phyloP scores from a whole-genome alignment of 2,797 vertebrate genomes.

The Phyllotis vaccarum region DNA sequence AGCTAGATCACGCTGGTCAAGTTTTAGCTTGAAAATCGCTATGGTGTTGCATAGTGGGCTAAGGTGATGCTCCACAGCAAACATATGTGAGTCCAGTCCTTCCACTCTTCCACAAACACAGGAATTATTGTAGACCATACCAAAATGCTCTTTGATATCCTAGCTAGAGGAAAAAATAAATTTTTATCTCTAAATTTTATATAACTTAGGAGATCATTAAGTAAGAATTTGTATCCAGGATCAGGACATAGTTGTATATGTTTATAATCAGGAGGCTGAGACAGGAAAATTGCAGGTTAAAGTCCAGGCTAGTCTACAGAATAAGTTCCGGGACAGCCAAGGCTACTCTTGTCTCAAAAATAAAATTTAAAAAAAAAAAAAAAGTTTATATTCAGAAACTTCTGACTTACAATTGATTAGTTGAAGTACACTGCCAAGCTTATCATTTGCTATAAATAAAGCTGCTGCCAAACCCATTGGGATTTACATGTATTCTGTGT shows the following conservation, averaged over 20 bases:
- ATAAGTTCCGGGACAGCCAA: background rate
- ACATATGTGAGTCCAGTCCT: background rate
- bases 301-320: background rate
- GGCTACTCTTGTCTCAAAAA: background rate
- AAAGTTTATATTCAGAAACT: constrained; percentile 54
- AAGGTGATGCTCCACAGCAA: background rate
- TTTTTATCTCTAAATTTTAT: constrained; percentile 54
- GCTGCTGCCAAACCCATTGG: constrained; percentile 21
- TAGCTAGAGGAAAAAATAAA: constrained; percentile 63
- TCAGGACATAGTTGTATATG: background rate
- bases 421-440: background rate
- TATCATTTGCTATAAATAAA: constrained; percentile 43
- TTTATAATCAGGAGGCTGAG: background rate
- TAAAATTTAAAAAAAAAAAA: too few relatives aligned
- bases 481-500: background rate
- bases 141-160: constrained; percentile 1
- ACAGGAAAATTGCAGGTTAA: background rate
- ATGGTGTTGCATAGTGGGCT: background rate
- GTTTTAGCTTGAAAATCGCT: constrained; percentile 53
- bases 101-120: background rate
- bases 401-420: constrained; percentile 38
- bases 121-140: constrained; percentile 31
- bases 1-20: constrained; percentile 35
- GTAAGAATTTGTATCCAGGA: constrained; percentile 53
- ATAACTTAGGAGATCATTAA: constrained; percentile 34